Evolutionary conservation across 2,797 vertebrate species (phyloP).

Genomic region (Lophotriccus pileatus): DNA sequence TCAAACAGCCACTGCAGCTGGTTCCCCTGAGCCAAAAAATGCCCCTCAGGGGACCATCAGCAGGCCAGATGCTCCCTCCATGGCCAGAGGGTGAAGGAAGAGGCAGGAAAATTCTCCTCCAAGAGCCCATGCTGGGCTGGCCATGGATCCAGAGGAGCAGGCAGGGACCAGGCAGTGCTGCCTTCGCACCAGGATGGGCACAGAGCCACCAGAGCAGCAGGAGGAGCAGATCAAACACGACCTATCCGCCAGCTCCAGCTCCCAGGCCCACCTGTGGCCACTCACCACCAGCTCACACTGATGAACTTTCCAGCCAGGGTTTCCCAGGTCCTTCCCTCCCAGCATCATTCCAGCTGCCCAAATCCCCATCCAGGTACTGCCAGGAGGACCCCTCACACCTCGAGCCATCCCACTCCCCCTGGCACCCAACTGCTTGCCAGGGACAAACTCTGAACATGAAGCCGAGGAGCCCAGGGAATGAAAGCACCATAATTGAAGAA

Average conservation of each 20-base stretch:
- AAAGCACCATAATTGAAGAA: neutral
- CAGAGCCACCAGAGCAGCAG: rapidly evolving
- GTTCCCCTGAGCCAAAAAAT: neutral
- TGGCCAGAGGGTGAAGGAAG: rapidly evolving
- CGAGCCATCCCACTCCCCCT: rapidly evolving
- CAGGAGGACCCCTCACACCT: neutral
- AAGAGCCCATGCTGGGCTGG: neutral
- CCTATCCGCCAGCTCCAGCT: neutral
- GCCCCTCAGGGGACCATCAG: neutral
- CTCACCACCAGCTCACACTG: neutral
- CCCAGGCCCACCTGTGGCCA: neutral
- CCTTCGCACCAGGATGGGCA: neutral
- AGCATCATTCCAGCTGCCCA: rapidly evolving
- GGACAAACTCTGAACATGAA: neutral
- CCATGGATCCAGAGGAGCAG: rapidly evolving
- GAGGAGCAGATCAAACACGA: rapidly evolving
- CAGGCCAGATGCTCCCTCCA: rapidly evolving
- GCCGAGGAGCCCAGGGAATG: neutral
- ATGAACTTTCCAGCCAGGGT: neutral
- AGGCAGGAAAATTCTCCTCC: neutral
- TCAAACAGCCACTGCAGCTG: rapidly evolving
- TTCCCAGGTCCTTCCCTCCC: neutral
- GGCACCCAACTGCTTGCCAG: neutral
- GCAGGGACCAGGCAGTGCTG: neutral
- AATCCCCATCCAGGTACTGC: rapidly evolving